phyloP scores from a whole-genome alignment of 2,797 vertebrate genomes.

The Lacerta bilineata region DNA sequence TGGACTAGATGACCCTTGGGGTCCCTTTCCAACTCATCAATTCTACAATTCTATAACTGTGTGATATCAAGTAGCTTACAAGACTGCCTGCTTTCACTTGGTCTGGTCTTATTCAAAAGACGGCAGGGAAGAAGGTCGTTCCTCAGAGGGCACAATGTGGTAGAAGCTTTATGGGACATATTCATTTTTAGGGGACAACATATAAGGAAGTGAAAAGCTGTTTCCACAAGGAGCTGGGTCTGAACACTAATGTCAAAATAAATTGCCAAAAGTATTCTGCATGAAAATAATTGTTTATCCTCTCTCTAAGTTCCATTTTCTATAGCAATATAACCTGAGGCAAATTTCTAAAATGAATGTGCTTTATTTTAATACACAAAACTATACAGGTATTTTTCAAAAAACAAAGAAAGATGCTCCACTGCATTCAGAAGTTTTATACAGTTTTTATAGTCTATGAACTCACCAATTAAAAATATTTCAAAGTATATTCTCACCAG shows the following conservation, averaged over 20 bases:
- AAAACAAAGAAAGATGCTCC: neutral
- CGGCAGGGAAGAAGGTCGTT: neutral
- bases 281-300: neutral
- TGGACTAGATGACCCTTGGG: too few relatives aligned
- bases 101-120: neutral
- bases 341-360: neutral
- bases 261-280: neutral
- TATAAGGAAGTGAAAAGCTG: neutral
- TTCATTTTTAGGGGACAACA: neutral
- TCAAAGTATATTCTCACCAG: slow-evolving; percentile 31
- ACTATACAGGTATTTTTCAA: neutral
- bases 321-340: neutral
- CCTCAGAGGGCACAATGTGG: neutral
- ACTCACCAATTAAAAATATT: slow-evolving; percentile 33
- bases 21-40: too few relatives aligned
- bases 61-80: neutral
- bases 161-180: neutral
- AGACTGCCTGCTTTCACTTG: neutral
- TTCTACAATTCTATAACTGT: too few relatives aligned
- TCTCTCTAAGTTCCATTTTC: slow-evolving; percentile 25
- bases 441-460: slow-evolving; percentile 41
- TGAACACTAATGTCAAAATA: slow-evolving; percentile 16
- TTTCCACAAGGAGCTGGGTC: neutral
- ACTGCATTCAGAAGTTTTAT: slow-evolving; percentile 14
- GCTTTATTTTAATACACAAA: neutral